Conservation (phyloP, 2,888 invertebrate species). For the Polymixis flavicincta region DNA sequence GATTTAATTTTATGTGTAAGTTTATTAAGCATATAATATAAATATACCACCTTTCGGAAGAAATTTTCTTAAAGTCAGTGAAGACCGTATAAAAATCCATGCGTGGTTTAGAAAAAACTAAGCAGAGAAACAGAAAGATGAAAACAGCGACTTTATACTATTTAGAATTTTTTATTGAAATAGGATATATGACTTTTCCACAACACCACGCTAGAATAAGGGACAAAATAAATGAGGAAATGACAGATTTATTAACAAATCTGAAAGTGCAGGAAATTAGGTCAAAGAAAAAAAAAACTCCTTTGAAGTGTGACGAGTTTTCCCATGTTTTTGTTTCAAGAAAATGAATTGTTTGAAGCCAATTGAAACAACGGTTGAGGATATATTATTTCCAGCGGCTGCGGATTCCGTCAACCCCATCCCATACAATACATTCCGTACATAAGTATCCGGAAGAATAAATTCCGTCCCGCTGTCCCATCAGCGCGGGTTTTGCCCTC, state of each 20-base stretch:
- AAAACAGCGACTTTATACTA: too few relatives aligned
- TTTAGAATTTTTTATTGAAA: background rate
- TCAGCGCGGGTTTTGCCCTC: conserved; percentile 56
- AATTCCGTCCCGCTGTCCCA: conserved; percentile 67
- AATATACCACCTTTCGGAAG: too few relatives aligned
- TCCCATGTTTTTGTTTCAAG: conserved; percentile 14
- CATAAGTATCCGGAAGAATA: conserved; percentile 70
- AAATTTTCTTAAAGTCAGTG: too few relatives aligned
- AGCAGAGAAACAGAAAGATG: too few relatives aligned
- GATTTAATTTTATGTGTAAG: too few relatives aligned
- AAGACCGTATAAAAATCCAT: too few relatives aligned
- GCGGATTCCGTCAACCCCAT: background rate
- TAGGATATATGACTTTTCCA: background rate
- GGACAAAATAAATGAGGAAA: background rate
- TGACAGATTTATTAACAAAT: background rate
- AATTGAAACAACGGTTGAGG: background rate
- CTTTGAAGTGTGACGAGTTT: background rate
- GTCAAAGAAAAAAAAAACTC: conserved; percentile 1
- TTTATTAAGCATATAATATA: too few relatives aligned
- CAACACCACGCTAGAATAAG: background rate
- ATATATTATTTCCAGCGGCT: conserved; percentile 14
- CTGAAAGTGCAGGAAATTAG: background rate
- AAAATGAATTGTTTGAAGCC: conserved; percentile 34
- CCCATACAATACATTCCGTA: conserved; percentile 52
- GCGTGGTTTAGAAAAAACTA: too few relatives aligned